Percentiles rank a stretch among this genome's conserved stretches.
phyloP scores from a whole-genome alignment of 92 coral and sea anemone species.

The Porites cylindrica region DNA sequence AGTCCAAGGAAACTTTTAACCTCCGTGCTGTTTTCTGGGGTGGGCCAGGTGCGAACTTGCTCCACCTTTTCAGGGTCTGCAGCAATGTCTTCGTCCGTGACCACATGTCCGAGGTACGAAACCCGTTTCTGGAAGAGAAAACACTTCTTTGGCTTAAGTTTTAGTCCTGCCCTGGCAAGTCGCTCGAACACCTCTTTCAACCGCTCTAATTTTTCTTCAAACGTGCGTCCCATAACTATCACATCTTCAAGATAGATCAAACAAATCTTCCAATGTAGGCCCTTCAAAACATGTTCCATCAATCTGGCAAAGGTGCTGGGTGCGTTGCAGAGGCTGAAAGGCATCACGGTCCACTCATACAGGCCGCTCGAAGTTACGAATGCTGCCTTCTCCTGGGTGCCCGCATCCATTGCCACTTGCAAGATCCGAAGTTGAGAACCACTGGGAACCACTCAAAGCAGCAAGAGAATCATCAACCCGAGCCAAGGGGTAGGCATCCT shows the following conservation, averaged over 20 bases:
- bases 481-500: no score
- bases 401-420: background rate
- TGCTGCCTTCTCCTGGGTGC: conserved; percentile 25
- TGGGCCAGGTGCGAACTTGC: conserved; percentile 43
- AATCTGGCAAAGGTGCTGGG: no score
- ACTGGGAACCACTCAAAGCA: conserved; percentile 35
- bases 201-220: background rate
- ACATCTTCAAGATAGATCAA: conserved; percentile 53
- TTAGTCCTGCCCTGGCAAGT: conserved; percentile 16
- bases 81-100: conserved; percentile 46
- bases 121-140: background rate
- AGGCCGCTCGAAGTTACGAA: conserved; percentile 20
- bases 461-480: conserved; percentile 34
- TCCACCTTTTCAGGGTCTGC: conserved; percentile 42
- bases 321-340: no score
- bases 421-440: conserved; percentile 34
- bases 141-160: conserved; percentile 60
- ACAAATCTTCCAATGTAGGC: background rate
- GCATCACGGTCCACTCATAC: no score
- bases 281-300: no score
- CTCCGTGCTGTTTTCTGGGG: conserved; percentile 31
- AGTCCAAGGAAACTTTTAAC: conserved; percentile 25
- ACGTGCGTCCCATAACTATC: conserved; percentile 44
- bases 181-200: no score
- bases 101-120: conserved; percentile 58